Conservation (phyloP, 2,797 vertebrate genomes). For the Sebastes paucispinis region DNA sequence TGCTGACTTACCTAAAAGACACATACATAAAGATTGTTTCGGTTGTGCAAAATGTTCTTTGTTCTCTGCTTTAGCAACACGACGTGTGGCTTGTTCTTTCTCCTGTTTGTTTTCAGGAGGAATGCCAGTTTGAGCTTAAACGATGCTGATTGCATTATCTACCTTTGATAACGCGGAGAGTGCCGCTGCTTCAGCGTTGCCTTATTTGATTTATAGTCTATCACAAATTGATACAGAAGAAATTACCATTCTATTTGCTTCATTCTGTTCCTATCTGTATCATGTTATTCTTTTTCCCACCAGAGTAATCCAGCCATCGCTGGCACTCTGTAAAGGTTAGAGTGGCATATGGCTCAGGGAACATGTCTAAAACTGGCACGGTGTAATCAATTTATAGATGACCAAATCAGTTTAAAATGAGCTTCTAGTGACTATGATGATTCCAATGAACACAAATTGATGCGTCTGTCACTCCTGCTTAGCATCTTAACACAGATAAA, state of each 20-base stretch:
- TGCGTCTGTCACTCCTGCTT: constrained; percentile 58
- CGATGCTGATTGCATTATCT: not conserved
- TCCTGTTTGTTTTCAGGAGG: not conserved
- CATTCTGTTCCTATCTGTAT: constrained; percentile 33
- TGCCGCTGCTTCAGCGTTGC: not conserved
- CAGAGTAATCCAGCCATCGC: constrained; percentile 33
- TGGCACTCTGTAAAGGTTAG: constrained; percentile 48
- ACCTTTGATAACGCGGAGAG: not conserved
- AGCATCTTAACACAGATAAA: constrained; percentile 29
- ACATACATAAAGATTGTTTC: not conserved
- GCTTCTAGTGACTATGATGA: constrained; percentile 54
- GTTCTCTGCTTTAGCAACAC: not conserved
- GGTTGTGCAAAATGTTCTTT: not conserved
- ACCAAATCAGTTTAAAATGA: constrained; percentile 54
- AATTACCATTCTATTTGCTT: constrained; percentile 22
- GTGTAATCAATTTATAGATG: constrained; percentile 55
- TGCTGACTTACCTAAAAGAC: not conserved
- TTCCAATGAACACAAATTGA: constrained; percentile 48
- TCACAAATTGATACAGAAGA: constrained; percentile 23
- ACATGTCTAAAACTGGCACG: constrained; percentile 40
- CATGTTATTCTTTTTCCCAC: constrained; percentile 26
- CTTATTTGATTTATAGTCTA: constrained; percentile 34
- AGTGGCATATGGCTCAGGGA: constrained; percentile 24
- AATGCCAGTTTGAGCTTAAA: constrained; percentile 10
- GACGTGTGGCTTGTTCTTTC: not conserved